Evolutionary conservation across 2,113 vertebrate genomes (phyloP).

Genomic region (Nerophis lumbriciformis): DNA sequence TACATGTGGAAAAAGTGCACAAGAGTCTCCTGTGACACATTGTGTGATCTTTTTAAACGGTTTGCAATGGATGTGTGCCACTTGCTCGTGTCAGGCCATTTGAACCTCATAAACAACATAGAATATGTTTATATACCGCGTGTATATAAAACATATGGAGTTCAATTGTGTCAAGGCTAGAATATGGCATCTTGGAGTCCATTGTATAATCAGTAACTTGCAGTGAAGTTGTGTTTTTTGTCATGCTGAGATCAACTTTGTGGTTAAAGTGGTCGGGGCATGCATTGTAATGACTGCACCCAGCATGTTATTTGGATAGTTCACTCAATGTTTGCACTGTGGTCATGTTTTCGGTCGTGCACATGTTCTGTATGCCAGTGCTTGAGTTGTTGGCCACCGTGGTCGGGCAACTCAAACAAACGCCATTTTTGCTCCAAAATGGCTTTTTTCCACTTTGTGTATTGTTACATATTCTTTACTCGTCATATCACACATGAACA

Average conservation of each 20-base stretch:
- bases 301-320: constrained; percentile 90
- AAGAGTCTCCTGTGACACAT: constrained; percentile 68
- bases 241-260: constrained; percentile 41
- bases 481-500: constrained; percentile 68
- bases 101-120: constrained; percentile 41
- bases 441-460: constrained; percentile 75
- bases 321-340: constrained; percentile 86
- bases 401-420: constrained; percentile 90
- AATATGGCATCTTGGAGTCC: constrained; percentile 64
- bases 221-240: constrained; percentile 59
- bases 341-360: constrained; percentile 76
- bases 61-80: constrained; percentile 79
- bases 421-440: constrained; percentile 90
- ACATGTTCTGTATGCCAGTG: constrained; percentile 83
- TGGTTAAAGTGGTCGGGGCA: constrained; percentile 76
- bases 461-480: constrained; percentile 62
- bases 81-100: constrained; percentile 46
- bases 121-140: constrained; percentile 74
- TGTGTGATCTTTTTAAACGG: constrained; percentile 80
- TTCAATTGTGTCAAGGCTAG: constrained; percentile 51
- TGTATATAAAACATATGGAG: constrained; percentile 72
- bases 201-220: constrained; percentile 75
- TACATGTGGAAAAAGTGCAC: constrained; percentile 73
- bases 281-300: constrained; percentile 85
- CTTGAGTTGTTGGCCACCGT: constrained; percentile 89